Base-by-base conservation (phyloP, 2,888 invertebrate genomes). In the Heteropelma amictum region DNA sequence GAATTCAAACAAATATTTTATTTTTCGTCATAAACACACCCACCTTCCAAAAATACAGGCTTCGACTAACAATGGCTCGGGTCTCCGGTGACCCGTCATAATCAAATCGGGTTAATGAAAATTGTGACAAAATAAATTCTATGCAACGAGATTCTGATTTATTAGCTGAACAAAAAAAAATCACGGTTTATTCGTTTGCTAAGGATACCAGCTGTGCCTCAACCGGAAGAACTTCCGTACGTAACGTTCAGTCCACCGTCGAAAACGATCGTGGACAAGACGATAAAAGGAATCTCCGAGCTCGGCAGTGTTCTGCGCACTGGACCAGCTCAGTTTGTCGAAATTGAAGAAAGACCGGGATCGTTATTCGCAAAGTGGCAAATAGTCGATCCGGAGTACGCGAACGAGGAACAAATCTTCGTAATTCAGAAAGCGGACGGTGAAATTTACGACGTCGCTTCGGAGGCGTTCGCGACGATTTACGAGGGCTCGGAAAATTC, bases 151-250 rank as follows among this genome's bases (percentile, higher is more conserved):
- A n/a, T n/a, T n/a, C n/a, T 23, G 2, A 6, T 47, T 47, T 47
- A 28, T 7, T 19, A 17, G 8, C 8, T 4, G 17, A 1, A 2
- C 8, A 28, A 8, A 28, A 10, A 30, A 17, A 33, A 21, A 5
- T 28, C 10, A 8, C 17, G 53, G 3, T n/a, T 1, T 10, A n/a
- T 21, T n/a, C 12, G 8, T 65, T 21, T 10, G 10, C 38, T 35
- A 45, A 85, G 91, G 80, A 87, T 92, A 70, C 92, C 92, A 23
- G 92, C 91, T 79, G 91, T 92, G 14, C 92, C 92, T 28, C 88
- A 89, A 63, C 85, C 91, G n/a, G 90, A 90, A 79, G 91, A 92
- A 79, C 91, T 92, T 72, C 91, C 92, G 54, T 91, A 88, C 80
- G 89, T 92, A 58, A 89, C 90, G 23, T 91, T 92, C 76, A 89